These are phyloP conservation scores for Chloropsis cyanopogon DNA, from an alignment of 2,113 vertebrate genomes.

Conservation along the genomic window DNA sequence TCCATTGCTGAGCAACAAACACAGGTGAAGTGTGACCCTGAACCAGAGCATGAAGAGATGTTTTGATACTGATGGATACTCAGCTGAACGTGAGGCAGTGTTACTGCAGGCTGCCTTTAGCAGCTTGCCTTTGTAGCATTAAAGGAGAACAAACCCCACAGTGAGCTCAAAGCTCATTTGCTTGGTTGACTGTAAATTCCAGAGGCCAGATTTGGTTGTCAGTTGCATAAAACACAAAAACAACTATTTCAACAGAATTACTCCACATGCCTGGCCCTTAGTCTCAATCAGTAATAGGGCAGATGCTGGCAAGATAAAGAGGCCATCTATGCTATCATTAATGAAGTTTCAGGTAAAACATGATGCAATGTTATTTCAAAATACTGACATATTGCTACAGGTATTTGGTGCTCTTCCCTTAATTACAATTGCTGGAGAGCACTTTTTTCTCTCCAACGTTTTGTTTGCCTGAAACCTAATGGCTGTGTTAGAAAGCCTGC, in stretches of 20 bases:
- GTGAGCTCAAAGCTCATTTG: conserved; percentile 29
- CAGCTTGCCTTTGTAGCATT: background rate
- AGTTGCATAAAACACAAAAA: conserved; percentile 54
- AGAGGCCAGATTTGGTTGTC: conserved; percentile 46
- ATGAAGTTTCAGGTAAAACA: conserved; percentile 69
- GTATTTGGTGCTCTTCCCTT: conserved; percentile 61
- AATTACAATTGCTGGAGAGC: conserved; percentile 64
- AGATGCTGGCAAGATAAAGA: conserved; percentile 66
- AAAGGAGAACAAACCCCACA: conserved; percentile 17
- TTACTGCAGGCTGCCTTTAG: background rate
- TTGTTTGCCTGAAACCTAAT: background rate
- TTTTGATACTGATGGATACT: background rate
- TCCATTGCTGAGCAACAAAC: background rate
- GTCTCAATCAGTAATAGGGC: conserved; percentile 49
- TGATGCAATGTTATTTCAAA: conserved; percentile 66
- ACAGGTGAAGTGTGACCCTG: background rate
- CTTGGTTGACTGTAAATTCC: conserved; percentile 19
- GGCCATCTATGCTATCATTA: conserved; percentile 63
- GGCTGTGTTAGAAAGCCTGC: conserved; percentile 4
- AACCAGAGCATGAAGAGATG: background rate
- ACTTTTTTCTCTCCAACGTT: conserved; percentile 10
- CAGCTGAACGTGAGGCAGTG: background rate
- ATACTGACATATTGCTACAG: conserved; percentile 59
- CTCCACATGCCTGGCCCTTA: conserved; percentile 53
- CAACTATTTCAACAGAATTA: conserved; percentile 66